Base-by-base conservation (phyloP, 1,140 invertebrate genomes). In the Drosophila murphyi region DNA sequence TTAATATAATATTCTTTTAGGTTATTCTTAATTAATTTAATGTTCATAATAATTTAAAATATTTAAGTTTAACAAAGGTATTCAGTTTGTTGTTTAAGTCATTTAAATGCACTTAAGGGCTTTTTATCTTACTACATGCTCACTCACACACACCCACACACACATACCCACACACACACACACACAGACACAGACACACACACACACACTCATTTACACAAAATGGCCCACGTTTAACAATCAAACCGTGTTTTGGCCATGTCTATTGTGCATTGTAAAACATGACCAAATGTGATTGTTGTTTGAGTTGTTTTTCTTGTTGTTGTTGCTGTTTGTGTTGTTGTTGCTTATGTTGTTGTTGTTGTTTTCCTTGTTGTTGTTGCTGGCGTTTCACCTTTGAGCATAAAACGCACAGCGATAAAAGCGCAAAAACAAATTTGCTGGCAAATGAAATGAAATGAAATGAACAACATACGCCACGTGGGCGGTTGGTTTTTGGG, bases 381-480 rank as follows among this genome's bases (percentile, higher is more conserved):
- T 56, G 63, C 55, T 62, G 72, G 28, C 62, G 60, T 76, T 87
- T 88, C 78, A 87, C 82, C 83, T 87, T 87, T 87, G 75, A 45
- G 64, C 76, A 79, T 76, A 67, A 76, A 79, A 72, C 68, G 73
- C 73, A 76, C 65, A 78, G 65, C 72, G 43, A 29, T 62, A 65
- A 76, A 65, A 72, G 70, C 67, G 48, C 60, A 64, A 78, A 71
- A 75, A 86, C 76, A 87, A 82, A 88, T 82, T 82, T 55, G 69
- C 52, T 72, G 69, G 82, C 72, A 72, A 86, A 79, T 77, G 64
- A 71, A 88, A 79, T 82, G 72, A 88, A 43, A 43, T 43, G 39
- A 3, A 43, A n/a, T 43, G 39, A 43, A 43, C 39, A 43, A 80
- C 80, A 71, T 20, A 56, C 52, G 39, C 52, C 59, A 76, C 85